Evolutionary conservation across 2,113 vertebrate species (phyloP).

Genomic region (Onychostruthus taczanowskii): DNA sequence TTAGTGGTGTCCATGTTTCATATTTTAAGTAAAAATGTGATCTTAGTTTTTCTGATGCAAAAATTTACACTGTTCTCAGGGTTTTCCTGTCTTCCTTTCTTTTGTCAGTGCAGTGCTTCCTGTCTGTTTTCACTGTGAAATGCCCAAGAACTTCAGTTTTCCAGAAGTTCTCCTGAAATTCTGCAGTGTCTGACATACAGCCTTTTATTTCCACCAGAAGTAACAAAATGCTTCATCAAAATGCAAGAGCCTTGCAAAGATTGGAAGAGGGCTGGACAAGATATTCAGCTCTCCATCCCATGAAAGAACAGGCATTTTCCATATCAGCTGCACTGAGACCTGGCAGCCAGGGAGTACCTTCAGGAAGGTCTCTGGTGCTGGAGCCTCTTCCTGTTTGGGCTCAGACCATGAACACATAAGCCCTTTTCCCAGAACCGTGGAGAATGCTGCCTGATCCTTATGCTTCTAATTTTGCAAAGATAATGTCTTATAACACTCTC

Average conservation of each 20-base stretch:
- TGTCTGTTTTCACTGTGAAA: not conserved
- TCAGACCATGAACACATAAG: not conserved
- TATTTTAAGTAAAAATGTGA: not conserved
- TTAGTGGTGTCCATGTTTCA: not conserved
- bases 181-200: not conserved
- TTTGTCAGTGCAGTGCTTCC: not conserved
- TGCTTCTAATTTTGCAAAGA: not conserved
- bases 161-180: not conserved
- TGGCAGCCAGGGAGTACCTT: not conserved
- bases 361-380: not conserved
- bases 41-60: not conserved
- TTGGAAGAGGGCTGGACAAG: not conserved
- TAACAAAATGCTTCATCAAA: not conserved
- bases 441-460: not conserved
- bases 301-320: not conserved
- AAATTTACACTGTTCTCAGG: not conserved
- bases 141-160: not conserved
- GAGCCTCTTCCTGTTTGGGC: not conserved
- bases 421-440: not conserved
- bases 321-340: not conserved
- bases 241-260: not conserved
- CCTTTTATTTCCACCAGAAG: not conserved
- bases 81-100: not conserved
- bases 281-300: not conserved
- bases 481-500: not conserved